A percentile compares a stretch with the other conserved stretches of the same genome.
phyloP scores from a whole-genome alignment of 2,888 invertebrate genomes.

The Tetanocera ferruginea region DNA sequence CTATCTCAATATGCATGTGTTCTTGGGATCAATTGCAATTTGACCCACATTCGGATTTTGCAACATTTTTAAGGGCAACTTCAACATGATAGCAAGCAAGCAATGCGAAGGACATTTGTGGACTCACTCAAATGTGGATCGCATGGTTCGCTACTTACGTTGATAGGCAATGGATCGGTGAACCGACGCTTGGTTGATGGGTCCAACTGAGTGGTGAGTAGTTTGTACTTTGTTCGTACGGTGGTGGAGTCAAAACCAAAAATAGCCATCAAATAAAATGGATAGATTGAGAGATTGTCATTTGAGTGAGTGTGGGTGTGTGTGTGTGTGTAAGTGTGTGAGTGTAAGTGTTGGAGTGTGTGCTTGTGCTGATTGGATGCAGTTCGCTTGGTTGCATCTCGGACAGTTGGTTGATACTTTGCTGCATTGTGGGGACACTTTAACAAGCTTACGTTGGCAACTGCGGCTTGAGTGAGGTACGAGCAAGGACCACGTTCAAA shows the following conservation, averaged over 20 bases:
- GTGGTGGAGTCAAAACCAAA: slow-evolving; percentile 6
- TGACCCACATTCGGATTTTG: slow-evolving; percentile 25
- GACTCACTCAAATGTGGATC: neutral
- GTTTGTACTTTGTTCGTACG: neutral
- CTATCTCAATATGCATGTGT: neutral
- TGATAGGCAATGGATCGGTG: neutral
- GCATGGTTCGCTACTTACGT: neutral
- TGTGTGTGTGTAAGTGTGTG: neutral
- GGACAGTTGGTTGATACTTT: slow-evolving; percentile 1
- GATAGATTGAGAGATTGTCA: slow-evolving; percentile 22
- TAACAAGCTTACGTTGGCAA: slow-evolving; percentile 15
- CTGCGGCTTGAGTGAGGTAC: neutral
- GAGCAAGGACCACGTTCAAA: slow-evolving; percentile 2
- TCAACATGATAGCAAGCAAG: neutral
- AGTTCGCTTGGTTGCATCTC: neutral
- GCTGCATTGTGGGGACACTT: slow-evolving; percentile 10
- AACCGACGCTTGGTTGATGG: neutral
- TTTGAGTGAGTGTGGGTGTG: neutral
- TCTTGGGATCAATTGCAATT: slow-evolving; percentile 30
- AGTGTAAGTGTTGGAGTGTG: neutral
- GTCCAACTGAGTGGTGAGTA: neutral
- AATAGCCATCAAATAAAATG: slow-evolving; percentile 22
- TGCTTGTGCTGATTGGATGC: slow-evolving; percentile 7
- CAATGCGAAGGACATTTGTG: neutral
- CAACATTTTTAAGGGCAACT: neutral